Conservation (phyloP, 2,888 invertebrate species). For the Heliconius ismenius region DNA sequence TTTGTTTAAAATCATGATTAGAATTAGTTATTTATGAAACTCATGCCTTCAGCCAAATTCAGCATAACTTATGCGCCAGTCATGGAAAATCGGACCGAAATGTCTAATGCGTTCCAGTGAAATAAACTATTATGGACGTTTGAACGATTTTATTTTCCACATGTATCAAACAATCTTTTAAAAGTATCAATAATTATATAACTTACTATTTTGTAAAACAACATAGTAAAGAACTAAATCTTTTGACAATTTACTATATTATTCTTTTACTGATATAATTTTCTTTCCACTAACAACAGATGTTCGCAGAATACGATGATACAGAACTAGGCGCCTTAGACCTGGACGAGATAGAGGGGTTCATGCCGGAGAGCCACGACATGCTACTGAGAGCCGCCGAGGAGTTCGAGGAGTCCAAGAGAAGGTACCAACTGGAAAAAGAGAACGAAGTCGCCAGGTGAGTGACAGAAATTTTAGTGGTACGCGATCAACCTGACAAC, state of each 20-base stretch:
- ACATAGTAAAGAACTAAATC: too few species aligned
- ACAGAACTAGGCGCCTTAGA: conserved; percentile 94
- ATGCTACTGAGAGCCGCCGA: conserved; percentile 87
- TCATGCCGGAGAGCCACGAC: conserved; percentile 85
- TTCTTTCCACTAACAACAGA: conserved; percentile 52
- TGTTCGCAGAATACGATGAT: conserved; percentile 92
- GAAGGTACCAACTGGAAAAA: conserved; percentile 80
- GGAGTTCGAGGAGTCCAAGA: conserved; percentile 86
- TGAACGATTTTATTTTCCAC: too few species aligned
- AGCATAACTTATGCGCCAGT: too few species aligned
- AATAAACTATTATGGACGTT: too few species aligned
- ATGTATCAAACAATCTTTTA: too few species aligned
- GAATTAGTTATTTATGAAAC: neutral
- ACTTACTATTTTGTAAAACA: too few species aligned
- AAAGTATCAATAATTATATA: too few species aligned
- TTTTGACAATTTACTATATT: too few species aligned
- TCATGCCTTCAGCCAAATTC: too few species aligned
- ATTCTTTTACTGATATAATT: neutral
- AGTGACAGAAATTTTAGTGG: conserved; percentile 22
- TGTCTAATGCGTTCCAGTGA: too few species aligned
- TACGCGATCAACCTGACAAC: neutral
- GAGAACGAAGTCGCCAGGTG: conserved; percentile 76
- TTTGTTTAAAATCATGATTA: neutral
- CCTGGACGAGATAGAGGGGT: conserved; percentile 93
- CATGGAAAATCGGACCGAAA: too few species aligned